Evolutionary conservation across 2,888 invertebrate species (phyloP), one percentile per base, ranked within the genome.

Genomic region (Pseudoips prasinana): DNA sequence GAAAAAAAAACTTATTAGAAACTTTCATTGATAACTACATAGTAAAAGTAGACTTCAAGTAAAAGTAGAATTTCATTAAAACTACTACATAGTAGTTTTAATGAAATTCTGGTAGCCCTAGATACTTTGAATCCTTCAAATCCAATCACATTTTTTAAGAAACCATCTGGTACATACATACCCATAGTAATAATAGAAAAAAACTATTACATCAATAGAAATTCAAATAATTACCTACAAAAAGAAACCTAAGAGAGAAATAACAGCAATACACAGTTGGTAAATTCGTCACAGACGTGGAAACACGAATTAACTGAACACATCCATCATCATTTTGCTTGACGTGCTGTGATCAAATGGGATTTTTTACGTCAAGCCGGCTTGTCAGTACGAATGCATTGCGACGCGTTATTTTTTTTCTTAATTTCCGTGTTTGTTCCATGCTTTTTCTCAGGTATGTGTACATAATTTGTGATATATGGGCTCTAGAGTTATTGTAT

Each of bases 241-340:
- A 39, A 44, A 37, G 8, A 18, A 25, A 23, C 26, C 22, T n/a
- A 10, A 24, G 14, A 27, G 23, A 31, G 30, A 31, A 14, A 10
- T 10, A 29, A 29, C 24, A 23, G 23, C 8, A 30, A 8, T 8
- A 26, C 30, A 30, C 30, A 30, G 30, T 30, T 24, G 7, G 58
- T 45, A 25, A 56, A 69, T 71, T 71, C 64, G 56, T 64, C 61
- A 64, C 67, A 65, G 41, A 27, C 22, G 31, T 39, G 41, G 38
- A 31, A 39, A 33, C 36, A 43, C 45, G 39, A 51, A 58, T 53
- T 56, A 50, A 45, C 45, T 42, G 27, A 17, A 35, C 25, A 42
- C 68, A 78, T 78, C 75, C 65, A 77, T 78, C 75, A 77, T 75
- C 70, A 73, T 75, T 71, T 68, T 50, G 58, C 64, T 58, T 62